Conservation (phyloP, 2,113 vertebrate species). For the Pavo muticus region DNA sequence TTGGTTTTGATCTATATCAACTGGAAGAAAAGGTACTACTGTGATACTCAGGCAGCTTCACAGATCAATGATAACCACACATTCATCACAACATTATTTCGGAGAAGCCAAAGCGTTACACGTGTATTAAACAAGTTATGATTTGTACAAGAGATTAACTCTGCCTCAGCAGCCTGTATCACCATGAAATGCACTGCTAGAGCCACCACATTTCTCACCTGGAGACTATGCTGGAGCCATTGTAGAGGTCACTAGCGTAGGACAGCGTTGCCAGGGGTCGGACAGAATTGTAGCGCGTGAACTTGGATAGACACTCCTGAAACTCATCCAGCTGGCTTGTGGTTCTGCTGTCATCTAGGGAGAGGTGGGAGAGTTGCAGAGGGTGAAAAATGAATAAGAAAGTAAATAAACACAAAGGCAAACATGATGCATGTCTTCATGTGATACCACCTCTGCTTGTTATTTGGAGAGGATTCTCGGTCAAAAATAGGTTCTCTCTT, state of each 20-base stretch:
- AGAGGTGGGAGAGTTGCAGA: background rate
- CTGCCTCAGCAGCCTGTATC: background rate
- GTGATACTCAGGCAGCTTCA: background rate
- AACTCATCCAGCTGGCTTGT: conserved; percentile 97
- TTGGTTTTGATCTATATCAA: background rate
- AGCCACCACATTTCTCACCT: conserved; percentile 80
- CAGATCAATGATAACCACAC: background rate
- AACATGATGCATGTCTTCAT: background rate
- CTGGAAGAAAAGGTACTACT: background rate
- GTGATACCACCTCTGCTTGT: background rate
- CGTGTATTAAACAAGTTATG: too few species aligned
- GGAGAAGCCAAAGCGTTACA: background rate
- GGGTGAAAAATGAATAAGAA: background rate
- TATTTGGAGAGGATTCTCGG: background rate
- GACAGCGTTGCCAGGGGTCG: conserved; percentile 94
- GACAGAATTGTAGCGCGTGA: conserved; percentile 97
- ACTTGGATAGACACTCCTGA: conserved; percentile 98
- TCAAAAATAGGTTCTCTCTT: background rate
- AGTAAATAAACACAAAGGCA: background rate
- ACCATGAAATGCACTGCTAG: fast-evolving
- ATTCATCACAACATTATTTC: fast-evolving
- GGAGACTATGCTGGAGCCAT: conserved; percentile 98
- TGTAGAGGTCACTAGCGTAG: conserved; percentile 98
- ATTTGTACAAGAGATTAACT: background rate
- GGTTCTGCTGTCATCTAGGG: conserved; percentile 92